phyloP scores from a whole-genome alignment of 2,888 invertebrate species.

The Sepioteuthis lessoniana region DNA sequence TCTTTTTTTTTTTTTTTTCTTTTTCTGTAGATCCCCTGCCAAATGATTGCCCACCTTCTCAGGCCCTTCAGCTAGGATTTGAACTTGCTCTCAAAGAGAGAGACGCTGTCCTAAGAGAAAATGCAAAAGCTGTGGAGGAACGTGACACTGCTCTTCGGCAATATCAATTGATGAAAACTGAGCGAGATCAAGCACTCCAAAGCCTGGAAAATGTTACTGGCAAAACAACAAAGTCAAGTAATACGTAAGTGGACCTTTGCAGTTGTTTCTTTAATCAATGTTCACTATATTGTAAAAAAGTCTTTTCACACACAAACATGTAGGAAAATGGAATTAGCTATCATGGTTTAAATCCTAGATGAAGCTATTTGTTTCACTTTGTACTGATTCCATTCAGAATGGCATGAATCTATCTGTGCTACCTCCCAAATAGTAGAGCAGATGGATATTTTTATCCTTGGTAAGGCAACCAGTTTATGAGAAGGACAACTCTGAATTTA shows the following conservation, averaged over 20 bases:
- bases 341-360: no score
- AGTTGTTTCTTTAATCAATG: background rate
- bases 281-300: background rate
- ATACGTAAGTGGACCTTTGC: constrained; percentile 52
- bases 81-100: constrained; percentile 73
- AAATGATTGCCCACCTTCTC: constrained; percentile 67
- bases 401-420: no score
- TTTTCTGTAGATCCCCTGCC: constrained; percentile 56
- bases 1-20: background rate
- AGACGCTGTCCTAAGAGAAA: constrained; percentile 72
- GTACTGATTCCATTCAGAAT: no score
- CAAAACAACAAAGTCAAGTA: constrained; percentile 60
- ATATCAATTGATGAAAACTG: constrained; percentile 67
- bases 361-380: no score
- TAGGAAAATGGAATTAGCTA: no score
- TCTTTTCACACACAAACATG: no score
- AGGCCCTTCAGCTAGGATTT: constrained; percentile 72
- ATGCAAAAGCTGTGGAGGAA: constrained; percentile 70
- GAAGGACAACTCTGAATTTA: no score
- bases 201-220: constrained; percentile 67
- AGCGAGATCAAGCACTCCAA: constrained; percentile 68
- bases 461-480: no score
- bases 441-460: no score
- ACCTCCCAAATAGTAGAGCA: no score
- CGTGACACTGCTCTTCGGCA: constrained; percentile 68